These are phyloP conservation scores for Erythrolamprus reginae DNA, from an alignment of 2,113 vertebrate genomes.

Conservation along the genomic window DNA sequence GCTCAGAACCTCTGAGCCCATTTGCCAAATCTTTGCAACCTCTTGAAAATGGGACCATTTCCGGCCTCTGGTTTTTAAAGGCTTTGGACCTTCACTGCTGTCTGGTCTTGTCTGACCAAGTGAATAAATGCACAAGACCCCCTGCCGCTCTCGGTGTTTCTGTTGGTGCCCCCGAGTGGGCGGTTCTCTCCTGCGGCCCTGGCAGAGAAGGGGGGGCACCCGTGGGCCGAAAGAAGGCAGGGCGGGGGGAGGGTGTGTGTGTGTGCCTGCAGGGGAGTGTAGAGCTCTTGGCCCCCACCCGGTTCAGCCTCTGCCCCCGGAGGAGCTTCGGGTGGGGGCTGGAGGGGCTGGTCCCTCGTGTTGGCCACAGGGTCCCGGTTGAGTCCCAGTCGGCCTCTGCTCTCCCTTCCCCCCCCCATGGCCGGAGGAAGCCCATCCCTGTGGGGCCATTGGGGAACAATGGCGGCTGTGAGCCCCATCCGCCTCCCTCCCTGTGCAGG, in stretches of 20 bases:
- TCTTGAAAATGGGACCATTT: background rate
- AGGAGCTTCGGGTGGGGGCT: background rate
- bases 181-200: no score
- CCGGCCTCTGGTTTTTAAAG: background rate
- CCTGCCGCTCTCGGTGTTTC: background rate
- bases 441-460: background rate
- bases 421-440: no score
- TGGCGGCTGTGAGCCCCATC: background rate
- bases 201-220: background rate
- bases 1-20: background rate
- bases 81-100: background rate
- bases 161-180: background rate
- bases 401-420: background rate
- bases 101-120: background rate
- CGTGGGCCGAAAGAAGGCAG: rapidly evolving
- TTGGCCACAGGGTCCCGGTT: background rate
- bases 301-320: background rate
- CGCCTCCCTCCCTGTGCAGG: background rate
- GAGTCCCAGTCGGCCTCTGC: background rate
- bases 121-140: background rate
- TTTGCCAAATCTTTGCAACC: background rate
- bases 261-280: background rate
- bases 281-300: background rate
- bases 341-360: background rate
- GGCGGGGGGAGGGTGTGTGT: background rate